Base-by-base conservation (phyloP, 2,113 vertebrate genomes). In the Nyctibius bracteatus region DNA sequence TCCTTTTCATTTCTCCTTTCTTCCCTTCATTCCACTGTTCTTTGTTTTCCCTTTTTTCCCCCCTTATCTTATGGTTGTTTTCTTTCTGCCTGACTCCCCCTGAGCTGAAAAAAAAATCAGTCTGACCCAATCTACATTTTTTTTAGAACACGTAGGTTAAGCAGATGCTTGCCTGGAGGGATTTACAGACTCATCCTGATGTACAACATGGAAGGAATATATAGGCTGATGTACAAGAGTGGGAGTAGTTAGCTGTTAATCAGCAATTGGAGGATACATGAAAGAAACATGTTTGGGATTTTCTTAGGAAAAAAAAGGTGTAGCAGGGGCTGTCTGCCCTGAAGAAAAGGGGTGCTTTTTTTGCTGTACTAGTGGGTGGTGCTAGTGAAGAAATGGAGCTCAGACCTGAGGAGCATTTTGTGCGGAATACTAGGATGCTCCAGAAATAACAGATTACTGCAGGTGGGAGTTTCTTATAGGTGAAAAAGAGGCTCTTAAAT, bases 161-260 rank as follows among this genome's bases (percentile, higher is more conserved):
- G 85, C 96, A 95, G 92, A 93, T 95, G 83, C 92, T 81, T 95
- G 88, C 92, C 94, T 92, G 91, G 55, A 92, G 91, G 91, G 66
- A 77, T 92, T 92, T 82, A 73, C 52, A 62, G 74, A 46, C 95
- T 94, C 87, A 71, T 81, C 90, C 84, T 88, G 81, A 68, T 65
- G 52, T 85, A 87, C 72, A 75, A 19, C 75, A 83, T 9, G 7
- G 37, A 28, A 59, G 75, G 81, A 89, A 80, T 67, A 88, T 66
- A 88, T 13, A 78, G 86, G 84, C 89, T 86, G 57, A 49, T 92
- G 46, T 30, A 70, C 35, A 28, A 49, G 86, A 77, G 91, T 86
- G 86, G 84, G 95, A 94, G 72, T 30, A 84, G 78, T 59, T 81
- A 63, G 59, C 25, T 94, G 67, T 91, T 94, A 90, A 96, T 96